Percentiles rank a stretch among this genome's conserved stretches.
phyloP scores from a whole-genome alignment of 2,797 vertebrate species.

The Cyclopterus lumpus region DNA sequence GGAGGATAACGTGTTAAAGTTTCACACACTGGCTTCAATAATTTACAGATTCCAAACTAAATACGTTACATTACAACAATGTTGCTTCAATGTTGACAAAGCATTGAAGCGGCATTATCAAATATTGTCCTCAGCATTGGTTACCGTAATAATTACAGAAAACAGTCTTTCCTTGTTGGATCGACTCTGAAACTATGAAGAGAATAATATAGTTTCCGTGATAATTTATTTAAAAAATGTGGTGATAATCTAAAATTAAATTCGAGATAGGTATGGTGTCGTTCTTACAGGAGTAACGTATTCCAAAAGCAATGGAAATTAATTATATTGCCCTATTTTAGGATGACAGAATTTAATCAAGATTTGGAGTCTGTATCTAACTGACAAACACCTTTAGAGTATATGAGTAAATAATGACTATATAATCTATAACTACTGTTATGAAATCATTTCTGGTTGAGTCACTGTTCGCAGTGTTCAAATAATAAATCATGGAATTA shows the following conservation, averaged over 20 bases:
- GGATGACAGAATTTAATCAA: not conserved
- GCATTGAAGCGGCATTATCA: not conserved
- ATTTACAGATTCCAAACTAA: constrained; percentile 2
- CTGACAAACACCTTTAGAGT: not conserved
- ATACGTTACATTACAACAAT: not conserved
- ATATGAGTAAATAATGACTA: not conserved
- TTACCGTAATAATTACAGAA: not conserved
- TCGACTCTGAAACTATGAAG: not conserved
- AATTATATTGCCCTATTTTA: not conserved
- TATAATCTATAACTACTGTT: not conserved
- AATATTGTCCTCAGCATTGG: not conserved
- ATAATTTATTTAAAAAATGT: not conserved
- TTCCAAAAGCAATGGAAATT: not conserved
- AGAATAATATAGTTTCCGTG: not conserved
- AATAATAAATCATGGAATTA: not conserved
- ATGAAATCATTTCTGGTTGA: not conserved
- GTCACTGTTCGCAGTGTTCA: not conserved
- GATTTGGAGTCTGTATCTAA: not conserved
- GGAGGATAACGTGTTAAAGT: not conserved
- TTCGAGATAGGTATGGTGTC: not conserved
- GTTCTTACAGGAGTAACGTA: not conserved
- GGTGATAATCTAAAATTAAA: not conserved
- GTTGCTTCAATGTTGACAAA: not conserved
- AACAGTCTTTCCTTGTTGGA: not conserved
- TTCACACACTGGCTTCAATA: not conserved